Evolutionary conservation across 2,797 vertebrate species (phyloP).

Genomic region (Pelobates cultripes): DNA sequence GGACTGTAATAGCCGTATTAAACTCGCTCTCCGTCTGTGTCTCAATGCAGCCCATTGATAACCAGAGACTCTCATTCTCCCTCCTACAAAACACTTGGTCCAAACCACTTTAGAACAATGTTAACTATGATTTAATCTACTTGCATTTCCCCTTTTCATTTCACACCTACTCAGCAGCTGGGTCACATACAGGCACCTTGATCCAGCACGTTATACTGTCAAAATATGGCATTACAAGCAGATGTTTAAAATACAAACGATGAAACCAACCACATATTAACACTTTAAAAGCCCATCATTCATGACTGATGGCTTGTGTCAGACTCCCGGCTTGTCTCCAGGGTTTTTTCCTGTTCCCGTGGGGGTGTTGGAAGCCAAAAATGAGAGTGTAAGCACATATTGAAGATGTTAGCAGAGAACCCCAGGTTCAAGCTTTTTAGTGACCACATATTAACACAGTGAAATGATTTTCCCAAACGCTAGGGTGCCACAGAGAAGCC

Average conservation of each 20-base stretch:
- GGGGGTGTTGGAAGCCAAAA: conserved; percentile 32
- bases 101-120: conserved; percentile 51
- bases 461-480: conserved; percentile 35
- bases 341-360: conserved; percentile 17
- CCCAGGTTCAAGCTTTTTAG: conserved; percentile 22
- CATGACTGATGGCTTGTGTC: conserved; percentile 2
- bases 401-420: conserved; percentile 42
- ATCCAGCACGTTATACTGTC: conserved; percentile 36
- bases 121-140: conserved; percentile 48
- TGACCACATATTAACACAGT: conserved; percentile 50
- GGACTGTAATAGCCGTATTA: too few relatives aligned
- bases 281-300: conserved; percentile 27
- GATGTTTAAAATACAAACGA: conserved; percentile 47
- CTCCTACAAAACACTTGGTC: conserved; percentile 14
- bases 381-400: conserved; percentile 41
- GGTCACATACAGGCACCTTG: conserved; percentile 1
- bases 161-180: conserved; percentile 48
- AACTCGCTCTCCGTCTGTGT: background rate
- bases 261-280: conserved; percentile 37
- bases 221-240: conserved; percentile 48
- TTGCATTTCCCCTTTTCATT: conserved; percentile 46
- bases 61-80: conserved; percentile 32
- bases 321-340: background rate
- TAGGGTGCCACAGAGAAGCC: conserved; percentile 22
- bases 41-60: conserved; percentile 37